Evolutionary conservation across 2,888 invertebrate species (phyloP).

Genomic region (Phaedon cochleariae): DNA sequence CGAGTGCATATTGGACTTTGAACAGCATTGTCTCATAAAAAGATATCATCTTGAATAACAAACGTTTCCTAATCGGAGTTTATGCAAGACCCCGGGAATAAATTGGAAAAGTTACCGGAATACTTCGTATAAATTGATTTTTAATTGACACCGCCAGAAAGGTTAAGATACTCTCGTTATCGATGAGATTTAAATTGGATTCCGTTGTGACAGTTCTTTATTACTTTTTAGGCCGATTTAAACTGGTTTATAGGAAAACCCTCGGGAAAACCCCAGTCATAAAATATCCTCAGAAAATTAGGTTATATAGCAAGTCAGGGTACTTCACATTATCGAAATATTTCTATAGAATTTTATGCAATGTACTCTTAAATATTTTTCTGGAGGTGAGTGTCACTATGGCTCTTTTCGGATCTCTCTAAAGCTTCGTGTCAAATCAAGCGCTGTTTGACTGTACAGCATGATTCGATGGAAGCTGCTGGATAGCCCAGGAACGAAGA

Average conservation of each 20-base stretch:
- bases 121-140: neutral
- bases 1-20: neutral
- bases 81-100: neutral
- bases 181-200: conserved; percentile 1
- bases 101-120: neutral
- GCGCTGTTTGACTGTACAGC: too few species aligned
- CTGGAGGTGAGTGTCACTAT: too few species aligned
- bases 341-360: too few species aligned
- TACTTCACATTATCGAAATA: too few species aligned
- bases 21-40: neutral
- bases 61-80: neutral
- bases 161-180: neutral
- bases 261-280: neutral
- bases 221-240: neutral
- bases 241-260: neutral
- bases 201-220: neutral
- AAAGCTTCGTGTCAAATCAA: too few species aligned
- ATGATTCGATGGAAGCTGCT: too few species aligned
- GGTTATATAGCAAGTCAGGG: too few species aligned
- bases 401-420: too few species aligned
- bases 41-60: neutral
- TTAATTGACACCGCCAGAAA: neutral
- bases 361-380: too few species aligned
- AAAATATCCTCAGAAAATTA: neutral
- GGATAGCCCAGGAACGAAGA: too few species aligned